Conservation (phyloP, 2,797 vertebrate genomes). For the Falco columbarius region DNA sequence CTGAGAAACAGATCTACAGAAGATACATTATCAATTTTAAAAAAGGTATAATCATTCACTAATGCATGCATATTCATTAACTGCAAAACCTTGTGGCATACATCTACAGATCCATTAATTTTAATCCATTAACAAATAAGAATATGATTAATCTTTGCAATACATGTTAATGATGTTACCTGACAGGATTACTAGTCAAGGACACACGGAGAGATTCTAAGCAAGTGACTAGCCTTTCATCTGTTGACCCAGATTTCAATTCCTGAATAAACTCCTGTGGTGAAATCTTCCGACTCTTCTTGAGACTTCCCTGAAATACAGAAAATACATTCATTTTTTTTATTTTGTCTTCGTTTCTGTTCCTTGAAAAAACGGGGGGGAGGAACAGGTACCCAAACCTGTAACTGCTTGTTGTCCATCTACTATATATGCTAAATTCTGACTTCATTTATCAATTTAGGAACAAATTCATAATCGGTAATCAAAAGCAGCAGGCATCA, state of each 20-base stretch:
- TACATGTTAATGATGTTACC: slow-evolving; percentile 78
- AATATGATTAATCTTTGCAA: slow-evolving; percentile 24
- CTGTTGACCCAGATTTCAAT: slow-evolving; percentile 87
- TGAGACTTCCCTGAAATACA: slow-evolving; percentile 87
- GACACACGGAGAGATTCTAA: slow-evolving; percentile 95
- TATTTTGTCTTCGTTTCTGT: background rate
- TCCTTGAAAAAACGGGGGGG: background rate
- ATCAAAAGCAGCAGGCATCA: background rate
- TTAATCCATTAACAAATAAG: slow-evolving; percentile 15
- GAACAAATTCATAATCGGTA: background rate
- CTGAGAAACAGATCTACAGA: background rate
- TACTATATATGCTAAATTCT: background rate
- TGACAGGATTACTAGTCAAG: slow-evolving; percentile 97
- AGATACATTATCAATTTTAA: background rate
- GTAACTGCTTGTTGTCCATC: background rate
- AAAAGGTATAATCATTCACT: background rate
- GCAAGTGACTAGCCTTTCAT: slow-evolving; percentile 91
- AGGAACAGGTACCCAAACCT: background rate
- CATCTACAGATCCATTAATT: background rate
- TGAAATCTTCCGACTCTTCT: slow-evolving; percentile 87
- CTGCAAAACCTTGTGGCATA: background rate
- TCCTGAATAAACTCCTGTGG: slow-evolving; percentile 95
- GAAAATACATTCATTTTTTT: background rate
- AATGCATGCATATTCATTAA: background rate
- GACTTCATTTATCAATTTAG: background rate